Percentiles rank a stretch among this genome's conserved stretches.
Conservation (phyloP, 2,113 vertebrate genomes). For the Nesoenas mayeri region DNA sequence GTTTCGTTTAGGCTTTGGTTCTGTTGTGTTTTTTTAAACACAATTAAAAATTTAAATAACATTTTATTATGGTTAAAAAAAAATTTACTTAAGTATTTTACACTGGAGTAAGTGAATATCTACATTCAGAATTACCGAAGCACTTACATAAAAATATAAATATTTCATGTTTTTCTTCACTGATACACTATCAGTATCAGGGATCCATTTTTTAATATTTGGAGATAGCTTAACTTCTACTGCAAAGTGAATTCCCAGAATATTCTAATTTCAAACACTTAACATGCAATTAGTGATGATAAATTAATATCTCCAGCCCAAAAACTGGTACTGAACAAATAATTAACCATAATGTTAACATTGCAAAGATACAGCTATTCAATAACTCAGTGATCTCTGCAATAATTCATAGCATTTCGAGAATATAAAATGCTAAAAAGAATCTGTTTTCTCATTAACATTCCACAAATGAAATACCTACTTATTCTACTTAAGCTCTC, state of each 20-base stretch:
- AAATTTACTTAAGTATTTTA: background rate
- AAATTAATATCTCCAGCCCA: slow-evolving; percentile 2
- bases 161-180: slow-evolving; percentile 34
- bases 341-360: slow-evolving; percentile 26
- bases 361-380: background rate
- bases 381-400: slow-evolving; percentile 15
- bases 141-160: background rate
- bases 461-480: slow-evolving; percentile 41
- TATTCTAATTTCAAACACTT: slow-evolving; percentile 51
- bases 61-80: background rate
- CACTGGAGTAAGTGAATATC: background rate
- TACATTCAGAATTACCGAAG: background rate
- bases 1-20: background rate
- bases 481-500: slow-evolving; percentile 30
- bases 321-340: slow-evolving; percentile 1
- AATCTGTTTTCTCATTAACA: slow-evolving; percentile 41
- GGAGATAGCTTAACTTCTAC: slow-evolving; percentile 21
- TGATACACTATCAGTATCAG: background rate
- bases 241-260: slow-evolving; percentile 17
- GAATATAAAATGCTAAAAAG: slow-evolving; percentile 35
- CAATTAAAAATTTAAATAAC: background rate
- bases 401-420: slow-evolving; percentile 53
- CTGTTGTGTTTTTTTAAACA: background rate
- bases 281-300: slow-evolving; percentile 38
- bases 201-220: slow-evolving; percentile 47